phyloP scores from a whole-genome alignment of 2,113 vertebrate genomes.

The Panthera leo region DNA sequence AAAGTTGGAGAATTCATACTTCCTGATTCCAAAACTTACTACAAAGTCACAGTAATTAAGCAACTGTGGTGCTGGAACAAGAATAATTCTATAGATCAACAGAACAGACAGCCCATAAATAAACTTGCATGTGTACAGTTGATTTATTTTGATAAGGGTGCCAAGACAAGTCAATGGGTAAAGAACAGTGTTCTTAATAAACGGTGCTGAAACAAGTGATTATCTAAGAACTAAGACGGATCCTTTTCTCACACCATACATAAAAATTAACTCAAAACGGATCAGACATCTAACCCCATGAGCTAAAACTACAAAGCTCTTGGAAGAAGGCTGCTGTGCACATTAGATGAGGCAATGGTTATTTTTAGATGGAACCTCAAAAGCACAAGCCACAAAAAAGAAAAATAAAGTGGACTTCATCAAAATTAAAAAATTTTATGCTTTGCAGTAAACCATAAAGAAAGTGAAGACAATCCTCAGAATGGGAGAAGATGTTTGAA shows the following conservation, averaged over 20 bases:
- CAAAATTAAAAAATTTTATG: background rate
- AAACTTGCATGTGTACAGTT: background rate
- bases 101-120: background rate
- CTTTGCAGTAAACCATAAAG: background rate
- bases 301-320: background rate
- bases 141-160: background rate
- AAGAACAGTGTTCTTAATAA: background rate
- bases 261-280: background rate
- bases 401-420: background rate
- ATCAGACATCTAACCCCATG: background rate
- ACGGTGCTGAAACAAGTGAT: background rate
- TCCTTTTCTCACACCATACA: background rate
- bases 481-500: background rate
- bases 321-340: background rate
- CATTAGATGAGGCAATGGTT: background rate
- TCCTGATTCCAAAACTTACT: background rate
- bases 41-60: background rate
- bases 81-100: background rate
- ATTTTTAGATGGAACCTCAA: background rate
- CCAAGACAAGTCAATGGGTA: background rate
- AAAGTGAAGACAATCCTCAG: background rate
- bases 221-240: background rate
- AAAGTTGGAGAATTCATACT: background rate
- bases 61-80: background rate
- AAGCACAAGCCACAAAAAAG: background rate